Base-by-base conservation (phyloP, 2,888 invertebrate species). In the Amblyjoppa fuscipennis region DNA sequence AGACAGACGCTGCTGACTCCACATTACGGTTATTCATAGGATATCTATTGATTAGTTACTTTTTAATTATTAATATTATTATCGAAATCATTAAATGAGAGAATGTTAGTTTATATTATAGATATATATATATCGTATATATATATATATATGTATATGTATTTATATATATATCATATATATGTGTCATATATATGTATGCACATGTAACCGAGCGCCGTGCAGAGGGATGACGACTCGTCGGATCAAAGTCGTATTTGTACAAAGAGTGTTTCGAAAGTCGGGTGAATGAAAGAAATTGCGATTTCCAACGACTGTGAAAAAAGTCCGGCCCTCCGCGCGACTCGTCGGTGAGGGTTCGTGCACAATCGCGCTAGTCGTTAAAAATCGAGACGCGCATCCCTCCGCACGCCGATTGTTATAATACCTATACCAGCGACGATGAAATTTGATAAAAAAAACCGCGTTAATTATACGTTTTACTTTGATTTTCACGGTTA, bases 1-100 rank as follows among this genome's bases (percentile, higher is more conserved):
- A 89, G 89, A 87, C 85, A 89, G 84, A 89, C 88, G 89, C 88
- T 90, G 87, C 89, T 89, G 90, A 90, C 89, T 90, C 89, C 89
- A 89, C 87, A 89, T 90, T 91, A 90, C 86, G 90, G 88, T 92
- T 92, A 91, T 83, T 90, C 88, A 87, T 88, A 89, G 87, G 84
- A 86, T 87, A 88, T 90, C 85, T 89, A 93, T 91, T 89, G 83
- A 92, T 93, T 93, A 93, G 90, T 93, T 93, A 92, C 92, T 93
- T 93, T 93, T 93, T 91, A 90, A 89, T 90, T 89, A 91, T 89
- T 88, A 88, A 89, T 90, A 90, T 90, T 90, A 90, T 90, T 89
- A 89, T 89, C 88, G 89, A 87, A 90, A 84, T 73, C 84, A 90
- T 89, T 91, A 89, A 90, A 89, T 85, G 89, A 90, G 87, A 91